These are phyloP conservation scores for Alsophila aescularia DNA, from an alignment of 2,888 invertebrate species.

Conservation along the genomic window DNA sequence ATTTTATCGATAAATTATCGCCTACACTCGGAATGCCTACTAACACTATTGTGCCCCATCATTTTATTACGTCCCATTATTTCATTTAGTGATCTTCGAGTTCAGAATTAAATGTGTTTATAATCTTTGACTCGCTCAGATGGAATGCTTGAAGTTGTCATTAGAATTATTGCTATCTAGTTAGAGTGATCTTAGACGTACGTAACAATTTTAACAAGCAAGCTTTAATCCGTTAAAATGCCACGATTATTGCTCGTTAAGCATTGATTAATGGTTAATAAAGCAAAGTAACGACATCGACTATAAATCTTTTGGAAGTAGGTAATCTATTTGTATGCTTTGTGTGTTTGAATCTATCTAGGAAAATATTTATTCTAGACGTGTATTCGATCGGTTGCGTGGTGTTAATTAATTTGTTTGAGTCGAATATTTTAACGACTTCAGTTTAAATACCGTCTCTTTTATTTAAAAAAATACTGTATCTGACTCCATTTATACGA, in stretches of 20 bases:
- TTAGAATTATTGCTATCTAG: conserved; percentile 48
- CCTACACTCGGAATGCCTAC: conserved; percentile 13
- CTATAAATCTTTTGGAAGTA: conserved; percentile 60
- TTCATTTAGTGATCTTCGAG: conserved; percentile 22
- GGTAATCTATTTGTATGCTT: conserved; percentile 43
- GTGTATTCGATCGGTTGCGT: conserved; percentile 13
- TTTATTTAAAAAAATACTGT: too few relatives aligned
- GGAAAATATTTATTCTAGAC: conserved; percentile 23
- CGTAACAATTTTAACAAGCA: conserved; percentile 65
- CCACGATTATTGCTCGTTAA: conserved; percentile 71
- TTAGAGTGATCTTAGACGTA: conserved; percentile 46
- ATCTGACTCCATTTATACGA: too few relatives aligned
- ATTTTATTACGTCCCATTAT: conserved; percentile 22
- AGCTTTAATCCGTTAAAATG: conserved; percentile 59
- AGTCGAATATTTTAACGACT: neutral
- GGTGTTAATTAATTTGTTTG: conserved; percentile 5
- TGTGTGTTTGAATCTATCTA: conserved; percentile 27
- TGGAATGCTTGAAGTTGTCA: conserved; percentile 46
- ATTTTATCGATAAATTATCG: conserved; percentile 6
- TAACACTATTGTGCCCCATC: conserved; percentile 17
- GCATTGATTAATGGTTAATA: conserved; percentile 75
- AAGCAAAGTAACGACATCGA: conserved; percentile 60
- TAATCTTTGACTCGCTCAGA: conserved; percentile 25
- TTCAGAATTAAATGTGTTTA: conserved; percentile 34
- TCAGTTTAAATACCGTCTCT: too few relatives aligned